These are phyloP conservation scores for Apotomis betuletana DNA, from an alignment of 2,888 invertebrate genomes.

Conservation along the genomic window DNA sequence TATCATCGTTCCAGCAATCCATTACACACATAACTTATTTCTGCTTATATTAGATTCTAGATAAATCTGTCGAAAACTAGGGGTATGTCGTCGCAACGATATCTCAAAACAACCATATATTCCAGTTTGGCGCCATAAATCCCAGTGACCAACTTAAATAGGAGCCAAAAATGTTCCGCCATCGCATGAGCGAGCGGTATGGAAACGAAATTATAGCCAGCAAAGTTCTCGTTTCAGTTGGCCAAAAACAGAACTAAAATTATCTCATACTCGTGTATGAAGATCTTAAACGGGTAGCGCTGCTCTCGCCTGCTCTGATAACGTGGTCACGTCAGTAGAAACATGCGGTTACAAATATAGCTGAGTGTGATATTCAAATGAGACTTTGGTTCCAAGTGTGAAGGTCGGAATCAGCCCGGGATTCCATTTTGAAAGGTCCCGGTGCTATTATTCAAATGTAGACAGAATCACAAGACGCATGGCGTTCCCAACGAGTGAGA, in stretches of 20 bases:
- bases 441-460: conserved; percentile 32
- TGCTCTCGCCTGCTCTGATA: conserved; percentile 2
- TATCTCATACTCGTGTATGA: not conserved
- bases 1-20: too few relatives aligned
- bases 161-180: conserved; percentile 34
- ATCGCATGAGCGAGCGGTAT: not conserved
- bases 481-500: conserved; percentile 18
- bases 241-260: not conserved
- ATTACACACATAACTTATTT: not conserved
- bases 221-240: conserved; percentile 16
- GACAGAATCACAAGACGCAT: conserved; percentile 16
- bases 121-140: conserved; percentile 23
- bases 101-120: conserved; percentile 18
- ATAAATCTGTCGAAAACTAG: not conserved
- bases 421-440: not conserved
- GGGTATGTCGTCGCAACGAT: conserved; percentile 5
- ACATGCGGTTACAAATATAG: conserved; percentile 26
- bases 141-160: conserved; percentile 28
- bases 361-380: not conserved
- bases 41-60: not conserved
- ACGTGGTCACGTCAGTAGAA: conserved; percentile 12
- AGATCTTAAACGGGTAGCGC: not conserved
- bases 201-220: conserved; percentile 29
- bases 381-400: not conserved
- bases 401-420: conserved; percentile 1